phyloP scores from a whole-genome alignment of 2,888 invertebrate genomes.

The Argynnis bischoffii region DNA sequence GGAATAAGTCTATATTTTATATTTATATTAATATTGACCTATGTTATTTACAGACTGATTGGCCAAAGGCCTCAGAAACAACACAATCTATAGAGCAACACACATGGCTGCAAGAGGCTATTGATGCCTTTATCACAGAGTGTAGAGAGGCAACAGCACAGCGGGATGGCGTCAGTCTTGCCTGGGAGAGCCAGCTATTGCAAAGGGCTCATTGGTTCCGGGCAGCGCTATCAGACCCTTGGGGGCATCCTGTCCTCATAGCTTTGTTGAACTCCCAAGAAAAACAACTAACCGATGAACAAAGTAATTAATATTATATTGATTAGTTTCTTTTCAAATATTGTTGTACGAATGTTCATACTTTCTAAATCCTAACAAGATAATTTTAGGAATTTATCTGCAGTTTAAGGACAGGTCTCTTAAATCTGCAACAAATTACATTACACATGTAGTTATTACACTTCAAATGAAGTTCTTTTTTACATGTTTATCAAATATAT shows the following conservation, averaged over 20 bases:
- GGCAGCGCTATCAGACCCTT: constrained; percentile 73
- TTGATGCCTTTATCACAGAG: constrained; percentile 61
- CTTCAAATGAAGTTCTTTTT: no score
- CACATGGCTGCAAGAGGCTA: constrained; percentile 54
- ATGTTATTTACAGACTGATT: constrained; percentile 60
- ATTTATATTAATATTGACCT: no score
- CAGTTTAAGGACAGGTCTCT: no score
- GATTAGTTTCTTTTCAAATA: neutral
- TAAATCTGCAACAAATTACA: no score
- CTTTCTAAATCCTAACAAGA: no score
- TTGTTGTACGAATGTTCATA: no score
- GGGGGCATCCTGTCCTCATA: constrained; percentile 81
- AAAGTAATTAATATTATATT: constrained; percentile 50
- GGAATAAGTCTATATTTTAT: no score
- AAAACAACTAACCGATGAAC: constrained; percentile 64
- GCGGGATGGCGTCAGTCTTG: constrained; percentile 57
- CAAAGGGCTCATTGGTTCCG: constrained; percentile 83
- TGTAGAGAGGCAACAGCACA: constrained; percentile 58
- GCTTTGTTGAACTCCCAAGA: constrained; percentile 80
- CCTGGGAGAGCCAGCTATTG: constrained; percentile 69
- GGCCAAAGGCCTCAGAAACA: constrained; percentile 54
- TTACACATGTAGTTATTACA: no score
- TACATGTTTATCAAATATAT: neutral
- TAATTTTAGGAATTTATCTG: no score
- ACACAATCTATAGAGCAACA: constrained; percentile 58